Conservation (phyloP, 2,888 invertebrate species). For the Hesperia comma region DNA sequence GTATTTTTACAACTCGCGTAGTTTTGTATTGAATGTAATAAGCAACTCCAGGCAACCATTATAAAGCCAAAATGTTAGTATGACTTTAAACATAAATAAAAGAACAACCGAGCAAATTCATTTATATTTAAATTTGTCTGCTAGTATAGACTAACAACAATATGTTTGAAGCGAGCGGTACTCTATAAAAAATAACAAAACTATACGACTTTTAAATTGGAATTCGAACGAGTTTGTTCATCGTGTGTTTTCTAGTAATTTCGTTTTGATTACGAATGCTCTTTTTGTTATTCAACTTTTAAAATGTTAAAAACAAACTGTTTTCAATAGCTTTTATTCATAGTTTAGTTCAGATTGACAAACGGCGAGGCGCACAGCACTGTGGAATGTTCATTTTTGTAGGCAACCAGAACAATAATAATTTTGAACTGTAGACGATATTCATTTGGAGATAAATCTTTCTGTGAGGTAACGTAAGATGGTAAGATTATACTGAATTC, state of each 20-base stretch:
- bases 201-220: slow-evolving; percentile 33
- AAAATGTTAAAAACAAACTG: background rate
- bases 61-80: background rate
- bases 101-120: slow-evolving; percentile 1
- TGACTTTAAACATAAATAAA: background rate
- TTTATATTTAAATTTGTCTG: slow-evolving; percentile 7
- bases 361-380: too few species aligned
- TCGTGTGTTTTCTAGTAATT: slow-evolving; percentile 33
- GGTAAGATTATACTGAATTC: too few species aligned
- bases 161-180: slow-evolving; percentile 21
- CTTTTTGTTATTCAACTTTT: slow-evolving; percentile 16
- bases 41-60: background rate
- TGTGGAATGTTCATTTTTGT: too few species aligned
- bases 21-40: too few species aligned
- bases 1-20: too few species aligned
- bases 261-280: slow-evolving; percentile 22
- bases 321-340: background rate
- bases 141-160: slow-evolving; percentile 18
- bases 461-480: too few species aligned
- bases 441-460: too few species aligned
- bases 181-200: slow-evolving; percentile 32
- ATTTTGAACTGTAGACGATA: too few species aligned
- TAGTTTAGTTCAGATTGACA: too few species aligned
- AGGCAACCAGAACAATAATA: too few species aligned
- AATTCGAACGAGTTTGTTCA: slow-evolving; percentile 34